These are phyloP conservation scores for Anoplophora glabripennis DNA, from an alignment of 1,140 invertebrate species.

Conservation along the genomic window DNA sequence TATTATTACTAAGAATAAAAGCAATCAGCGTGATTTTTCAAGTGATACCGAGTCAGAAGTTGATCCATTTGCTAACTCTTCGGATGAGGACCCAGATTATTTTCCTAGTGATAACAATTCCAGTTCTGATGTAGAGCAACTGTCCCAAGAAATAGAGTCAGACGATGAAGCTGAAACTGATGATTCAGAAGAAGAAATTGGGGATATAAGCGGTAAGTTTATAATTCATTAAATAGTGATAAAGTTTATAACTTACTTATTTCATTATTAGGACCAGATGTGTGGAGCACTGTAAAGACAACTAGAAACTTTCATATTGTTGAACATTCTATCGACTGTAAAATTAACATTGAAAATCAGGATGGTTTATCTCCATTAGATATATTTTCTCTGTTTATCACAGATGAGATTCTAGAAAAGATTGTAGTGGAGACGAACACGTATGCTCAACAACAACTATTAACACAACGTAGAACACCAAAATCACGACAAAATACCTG, in stretches of 20 bases:
- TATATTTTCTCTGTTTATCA: background rate
- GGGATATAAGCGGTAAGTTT: too few relatives aligned
- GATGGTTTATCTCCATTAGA: background rate
- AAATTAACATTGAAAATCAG: background rate
- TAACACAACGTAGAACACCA: background rate
- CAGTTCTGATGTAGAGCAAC: too few relatives aligned
- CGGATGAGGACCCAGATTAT: too few relatives aligned
- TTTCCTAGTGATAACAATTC: too few relatives aligned
- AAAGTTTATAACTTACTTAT: background rate
- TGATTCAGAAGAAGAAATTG: too few relatives aligned
- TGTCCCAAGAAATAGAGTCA: too few relatives aligned
- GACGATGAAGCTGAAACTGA: too few relatives aligned
- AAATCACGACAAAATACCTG: background rate
- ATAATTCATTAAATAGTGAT: too few relatives aligned
- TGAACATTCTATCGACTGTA: background rate
- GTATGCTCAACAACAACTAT: slow-evolving; percentile 1
- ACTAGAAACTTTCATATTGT: background rate
- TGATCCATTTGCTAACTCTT: too few relatives aligned
- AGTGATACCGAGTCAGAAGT: too few relatives aligned
- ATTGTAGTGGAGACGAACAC: background rate
- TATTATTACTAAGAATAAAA: too few relatives aligned
- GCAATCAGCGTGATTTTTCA: too few relatives aligned
- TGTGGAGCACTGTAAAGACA: background rate
- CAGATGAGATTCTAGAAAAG: background rate
- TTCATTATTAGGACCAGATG: background rate